Conservation (phyloP, 2,888 invertebrate genomes). For the Neoascia interrupta region DNA sequence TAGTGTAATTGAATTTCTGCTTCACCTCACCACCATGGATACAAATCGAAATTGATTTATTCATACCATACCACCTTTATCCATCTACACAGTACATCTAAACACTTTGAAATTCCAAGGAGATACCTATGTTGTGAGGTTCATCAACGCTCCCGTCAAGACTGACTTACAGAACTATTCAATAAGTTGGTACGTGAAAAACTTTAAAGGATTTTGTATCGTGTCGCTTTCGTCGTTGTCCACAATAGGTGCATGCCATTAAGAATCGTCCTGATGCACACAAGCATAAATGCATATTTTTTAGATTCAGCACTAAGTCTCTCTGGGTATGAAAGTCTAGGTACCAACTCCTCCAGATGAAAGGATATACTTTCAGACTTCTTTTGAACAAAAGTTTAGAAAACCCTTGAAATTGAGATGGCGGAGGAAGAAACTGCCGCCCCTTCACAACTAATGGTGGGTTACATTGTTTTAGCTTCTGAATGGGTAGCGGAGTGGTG, state of each 20-base stretch:
- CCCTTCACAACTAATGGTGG: no score
- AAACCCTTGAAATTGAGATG: slow-evolving; percentile 10
- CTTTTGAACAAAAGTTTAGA: slow-evolving; percentile 33
- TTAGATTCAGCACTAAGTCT: no score
- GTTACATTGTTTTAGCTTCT: slow-evolving; percentile 22
- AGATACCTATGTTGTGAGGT: no score
- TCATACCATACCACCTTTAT: slow-evolving; percentile 12
- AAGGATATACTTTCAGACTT: slow-evolving; percentile 25
- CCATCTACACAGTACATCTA: no score
- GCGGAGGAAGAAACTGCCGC: slow-evolving; percentile 8
- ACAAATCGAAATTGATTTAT: slow-evolving; percentile 56
- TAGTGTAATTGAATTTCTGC: slow-evolving; percentile 52
- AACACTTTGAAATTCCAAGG: no score
- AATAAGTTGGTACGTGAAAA: no score
- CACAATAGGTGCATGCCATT: not conserved
- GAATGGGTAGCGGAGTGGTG: not conserved
- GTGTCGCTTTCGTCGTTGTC: not conserved
- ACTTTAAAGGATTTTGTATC: no score
- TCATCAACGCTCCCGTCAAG: no score
- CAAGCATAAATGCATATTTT: slow-evolving; percentile 53
- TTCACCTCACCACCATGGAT: slow-evolving; percentile 31
- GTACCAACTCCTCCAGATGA: slow-evolving; percentile 2
- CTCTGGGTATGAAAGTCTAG: slow-evolving; percentile 35
- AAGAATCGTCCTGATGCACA: slow-evolving; percentile 29
- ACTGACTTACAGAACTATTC: no score